A percentile compares a stretch with the other conserved stretches of the same genome.
phyloP scores from a whole-genome alignment of 2,113 vertebrate genomes.

The Corynorhinus townsendii region DNA sequence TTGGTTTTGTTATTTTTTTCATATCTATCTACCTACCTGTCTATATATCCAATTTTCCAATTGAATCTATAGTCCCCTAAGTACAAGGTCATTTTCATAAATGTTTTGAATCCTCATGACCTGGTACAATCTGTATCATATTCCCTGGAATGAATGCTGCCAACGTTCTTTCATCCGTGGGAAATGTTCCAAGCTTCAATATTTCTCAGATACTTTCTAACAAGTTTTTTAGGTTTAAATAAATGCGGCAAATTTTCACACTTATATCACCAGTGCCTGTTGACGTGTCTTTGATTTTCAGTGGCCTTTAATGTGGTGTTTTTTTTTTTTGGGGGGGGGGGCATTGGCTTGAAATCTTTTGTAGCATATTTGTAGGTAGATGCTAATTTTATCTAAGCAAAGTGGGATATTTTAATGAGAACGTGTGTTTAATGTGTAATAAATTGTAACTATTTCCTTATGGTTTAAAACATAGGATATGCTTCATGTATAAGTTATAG shows the following conservation, averaged over 20 bases:
- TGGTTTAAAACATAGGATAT: neutral
- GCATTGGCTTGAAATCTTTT: neutral
- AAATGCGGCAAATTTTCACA: neutral
- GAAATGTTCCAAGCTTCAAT: neutral
- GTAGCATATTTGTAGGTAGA: neutral
- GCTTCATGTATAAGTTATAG: neutral
- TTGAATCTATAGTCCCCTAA: neutral
- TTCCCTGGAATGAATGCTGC: neutral
- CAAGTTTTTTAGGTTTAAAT: conserved; percentile 5
- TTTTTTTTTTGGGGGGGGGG: neutral
- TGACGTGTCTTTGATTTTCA: neutral
- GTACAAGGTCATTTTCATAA: neutral
- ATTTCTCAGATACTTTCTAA: conserved; percentile 19
- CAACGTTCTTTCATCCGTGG: neutral
- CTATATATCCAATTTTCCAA: neutral
- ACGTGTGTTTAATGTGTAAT: neutral
- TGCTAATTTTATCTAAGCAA: neutral
- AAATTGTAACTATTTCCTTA: neutral
- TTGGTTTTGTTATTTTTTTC: neutral
- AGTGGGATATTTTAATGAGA: neutral
- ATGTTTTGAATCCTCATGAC: neutral
- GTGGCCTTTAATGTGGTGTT: neutral
- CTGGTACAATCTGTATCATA: neutral
- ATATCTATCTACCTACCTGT: neutral
- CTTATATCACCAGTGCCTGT: neutral